Base-by-base conservation (phyloP, 2,797 vertebrate species). In the Cryptoblepharus egeriae region DNA sequence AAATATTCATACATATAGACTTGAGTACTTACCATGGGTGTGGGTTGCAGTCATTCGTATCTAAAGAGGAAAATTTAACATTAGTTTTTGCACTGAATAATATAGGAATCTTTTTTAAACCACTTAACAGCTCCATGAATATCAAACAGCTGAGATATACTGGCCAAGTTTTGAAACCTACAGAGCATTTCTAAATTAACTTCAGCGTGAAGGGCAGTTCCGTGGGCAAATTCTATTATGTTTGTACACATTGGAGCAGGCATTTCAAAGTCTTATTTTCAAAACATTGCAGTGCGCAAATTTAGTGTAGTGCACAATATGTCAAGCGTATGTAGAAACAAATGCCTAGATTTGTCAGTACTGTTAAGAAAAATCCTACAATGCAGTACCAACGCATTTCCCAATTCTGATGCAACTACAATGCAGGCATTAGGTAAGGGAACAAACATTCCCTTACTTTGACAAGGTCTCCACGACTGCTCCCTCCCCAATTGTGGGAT, bases 21-120 rank as follows among this genome's bases (percentile, higher is more conserved):
- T 75, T 0, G 0, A 5, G 58, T 72, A 93, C 98, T 97, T 94
- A 99, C 98, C 98, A 99, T 2, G 98, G 98, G 87, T 98, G 96
- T 57, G 98, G 98, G 81, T 96, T 99, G 91, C 98, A 99, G 93
- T 99, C 98, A 28, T 99, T 97, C 35, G 97, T 97, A 84, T 99
- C 98, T 99, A 84, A 28, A 82, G 80, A 88, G 75, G 91, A 75
- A 35, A 87, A 0, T 93, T 72, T 18, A 57, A 8, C 37, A 5
- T 11, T 32, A 2, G 61, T 84, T 49, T 79, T 18, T 60, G 35
- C 32, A 60, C 2, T 60, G 74, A 76, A 61, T 52, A n/a, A 20
- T 49, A 16, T 26, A 75, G 30, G 35, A 18, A n/a, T n/a, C n/a
- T n/a, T n/a, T n/a, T n/a, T n/a, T n/a, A n/a, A n/a, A n/a, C n/a